Evolutionary conservation across 2,797 vertebrate species (phyloP).

Genomic region (Fistularia tabacaria): DNA sequence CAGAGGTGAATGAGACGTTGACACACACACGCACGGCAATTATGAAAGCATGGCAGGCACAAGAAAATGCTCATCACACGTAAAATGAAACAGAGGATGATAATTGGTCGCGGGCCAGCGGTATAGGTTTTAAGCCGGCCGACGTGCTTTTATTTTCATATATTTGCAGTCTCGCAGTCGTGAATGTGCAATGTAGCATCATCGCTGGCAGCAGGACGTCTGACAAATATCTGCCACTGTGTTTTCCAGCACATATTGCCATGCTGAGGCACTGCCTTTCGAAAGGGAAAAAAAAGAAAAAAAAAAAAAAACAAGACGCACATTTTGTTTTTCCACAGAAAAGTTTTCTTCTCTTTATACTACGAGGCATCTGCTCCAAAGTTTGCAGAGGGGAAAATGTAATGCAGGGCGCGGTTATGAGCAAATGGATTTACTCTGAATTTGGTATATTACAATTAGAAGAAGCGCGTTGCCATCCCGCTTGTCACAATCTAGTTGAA

Average conservation of each 20-base stretch:
- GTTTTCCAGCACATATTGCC: slow-evolving; percentile 58
- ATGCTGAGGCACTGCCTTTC: slow-evolving; percentile 25
- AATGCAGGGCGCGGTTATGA: not conserved
- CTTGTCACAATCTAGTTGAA: not conserved
- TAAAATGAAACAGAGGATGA: slow-evolving; percentile 3
- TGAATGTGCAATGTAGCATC: slow-evolving; percentile 35
- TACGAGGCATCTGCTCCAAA: not conserved
- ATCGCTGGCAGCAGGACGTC: slow-evolving; percentile 48
- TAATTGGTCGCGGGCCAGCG: slow-evolving; percentile 7
- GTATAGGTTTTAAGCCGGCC: not conserved
- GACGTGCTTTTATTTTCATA: slow-evolving; percentile 6
- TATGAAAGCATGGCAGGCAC: slow-evolving; percentile 6
- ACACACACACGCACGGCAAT: slow-evolving; percentile 41
- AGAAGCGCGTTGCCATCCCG: slow-evolving; percentile 3
- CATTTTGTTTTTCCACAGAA: slow-evolving; percentile 37
- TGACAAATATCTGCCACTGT: slow-evolving; percentile 57
- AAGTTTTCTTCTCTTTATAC: slow-evolving; percentile 18
- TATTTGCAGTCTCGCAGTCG: slow-evolving; percentile 6
- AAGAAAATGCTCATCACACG: slow-evolving; percentile 12
- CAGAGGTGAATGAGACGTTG: slow-evolving; percentile 84
- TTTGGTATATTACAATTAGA: slow-evolving; percentile 14
- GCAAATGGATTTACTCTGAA: slow-evolving; percentile 8
- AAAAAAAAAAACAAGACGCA: slow-evolving; percentile 20
- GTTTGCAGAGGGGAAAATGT: slow-evolving; percentile 2
- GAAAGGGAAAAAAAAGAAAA: slow-evolving; percentile 23